Conservation (phyloP, 2,888 invertebrate species). For the Sinohyriopsis cumingii region DNA sequence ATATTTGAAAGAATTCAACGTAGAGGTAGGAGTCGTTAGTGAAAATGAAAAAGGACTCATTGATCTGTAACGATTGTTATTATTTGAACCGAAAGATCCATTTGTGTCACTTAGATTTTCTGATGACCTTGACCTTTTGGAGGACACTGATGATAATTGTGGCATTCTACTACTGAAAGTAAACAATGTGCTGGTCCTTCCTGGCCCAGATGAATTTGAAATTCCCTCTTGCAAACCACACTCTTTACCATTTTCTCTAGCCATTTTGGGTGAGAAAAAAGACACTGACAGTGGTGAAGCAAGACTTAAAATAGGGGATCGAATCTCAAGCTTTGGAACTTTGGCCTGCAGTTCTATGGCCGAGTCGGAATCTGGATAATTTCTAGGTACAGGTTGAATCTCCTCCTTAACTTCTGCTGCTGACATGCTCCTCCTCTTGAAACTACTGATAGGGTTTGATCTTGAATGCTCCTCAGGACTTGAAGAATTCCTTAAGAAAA, state of each 20-base stretch:
- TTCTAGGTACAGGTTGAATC: conserved; percentile 1
- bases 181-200: conserved; percentile 32
- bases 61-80: conserved; percentile 19
- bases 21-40: conserved; percentile 53
- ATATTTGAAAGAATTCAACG: conserved; percentile 57
- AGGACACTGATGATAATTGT: conserved; percentile 22
- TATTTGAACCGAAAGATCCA: conserved; percentile 6
- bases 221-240: conserved; percentile 11
- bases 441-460: conserved; percentile 13
- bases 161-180: conserved; percentile 30
- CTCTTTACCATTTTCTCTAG: not conserved
- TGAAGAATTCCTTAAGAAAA: not conserved
- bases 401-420: conserved; percentile 18
- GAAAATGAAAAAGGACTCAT: conserved; percentile 58
- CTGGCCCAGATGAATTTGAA: conserved; percentile 17
- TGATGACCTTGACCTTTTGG: conserved; percentile 55
- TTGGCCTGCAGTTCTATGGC: conserved; percentile 46
- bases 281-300: conserved; percentile 29
- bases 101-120: conserved; percentile 44
- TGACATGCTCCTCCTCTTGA: conserved; percentile 53
- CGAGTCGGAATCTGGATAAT: conserved; percentile 7
- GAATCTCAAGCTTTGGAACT: conserved; percentile 60
- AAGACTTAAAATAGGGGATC: conserved; percentile 49
- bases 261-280: not conserved
- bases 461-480: conserved; percentile 1